Evolutionary conservation across 92 coral and sea anemone species (phyloP).

Genomic region (Porites rus): DNA sequence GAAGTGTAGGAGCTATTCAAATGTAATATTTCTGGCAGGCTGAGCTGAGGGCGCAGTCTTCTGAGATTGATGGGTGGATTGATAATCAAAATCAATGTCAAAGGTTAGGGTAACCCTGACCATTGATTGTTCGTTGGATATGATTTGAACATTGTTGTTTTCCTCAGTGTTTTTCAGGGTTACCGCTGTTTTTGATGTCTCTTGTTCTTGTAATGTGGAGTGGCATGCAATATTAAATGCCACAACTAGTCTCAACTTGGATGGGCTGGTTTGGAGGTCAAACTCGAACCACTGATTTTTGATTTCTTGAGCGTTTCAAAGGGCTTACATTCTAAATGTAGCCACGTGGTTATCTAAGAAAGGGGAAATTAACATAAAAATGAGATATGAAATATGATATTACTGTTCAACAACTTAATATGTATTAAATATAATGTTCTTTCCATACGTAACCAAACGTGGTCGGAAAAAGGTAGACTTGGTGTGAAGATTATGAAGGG

Average conservation of each 20-base stretch:
- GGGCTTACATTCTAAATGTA: conserved; percentile 57
- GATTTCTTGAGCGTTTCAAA: conserved; percentile 45
- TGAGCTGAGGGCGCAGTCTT: too few species aligned
- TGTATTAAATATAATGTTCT: too few species aligned
- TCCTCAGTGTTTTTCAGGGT: conserved; percentile 37
- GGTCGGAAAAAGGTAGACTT: too few species aligned
- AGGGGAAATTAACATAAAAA: conserved; percentile 17
- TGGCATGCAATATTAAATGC: conserved; percentile 61
- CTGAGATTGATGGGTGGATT: too few species aligned
- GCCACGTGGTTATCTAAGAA: conserved; percentile 47
- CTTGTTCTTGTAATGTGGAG: conserved; percentile 29
- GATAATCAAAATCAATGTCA: conserved; percentile 4
- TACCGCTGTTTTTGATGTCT: conserved; percentile 53
- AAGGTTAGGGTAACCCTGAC: conserved; percentile 47
- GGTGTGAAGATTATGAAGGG: too few species aligned
- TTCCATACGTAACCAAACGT: too few species aligned
- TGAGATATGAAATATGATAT: conserved; percentile 22
- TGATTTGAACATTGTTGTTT: conserved; percentile 37
- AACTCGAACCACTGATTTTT: conserved; percentile 63
- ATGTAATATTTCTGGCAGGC: too few species aligned
- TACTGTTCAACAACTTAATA: too few species aligned
- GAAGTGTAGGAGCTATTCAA: conserved; percentile 4
- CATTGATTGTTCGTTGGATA: conserved; percentile 52
- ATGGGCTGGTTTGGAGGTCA: conserved; percentile 14
- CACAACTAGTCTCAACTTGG: conserved; percentile 39